A percentile compares a stretch with the other conserved stretches of the same genome.
These are phyloP conservation scores for Sminthurinus signatus DNA, from an alignment of 1,140 invertebrate species.

Conservation along the genomic window DNA sequence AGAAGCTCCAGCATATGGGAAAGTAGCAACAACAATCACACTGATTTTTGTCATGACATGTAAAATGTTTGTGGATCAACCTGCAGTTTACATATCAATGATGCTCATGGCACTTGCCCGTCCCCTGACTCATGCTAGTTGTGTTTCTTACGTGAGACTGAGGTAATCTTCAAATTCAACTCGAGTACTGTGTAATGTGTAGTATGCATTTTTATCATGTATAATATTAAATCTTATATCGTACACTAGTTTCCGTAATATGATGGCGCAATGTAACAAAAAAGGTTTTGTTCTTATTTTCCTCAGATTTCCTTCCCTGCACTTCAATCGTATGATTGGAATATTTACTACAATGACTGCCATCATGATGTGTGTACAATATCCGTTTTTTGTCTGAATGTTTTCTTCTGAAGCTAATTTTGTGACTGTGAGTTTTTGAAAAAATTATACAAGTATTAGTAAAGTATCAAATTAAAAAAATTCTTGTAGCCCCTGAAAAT, in stretches of 20 bases:
- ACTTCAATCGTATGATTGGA: conserved; percentile 35
- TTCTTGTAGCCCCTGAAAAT: too few species aligned
- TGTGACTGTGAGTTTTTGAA: not conserved
- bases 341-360: conserved; percentile 31
- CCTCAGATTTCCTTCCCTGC: conserved; percentile 30
- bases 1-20: conserved; percentile 29
- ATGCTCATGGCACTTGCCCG: conserved; percentile 26
- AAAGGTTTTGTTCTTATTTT: too few species aligned
- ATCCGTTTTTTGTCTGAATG: conserved; percentile 28
- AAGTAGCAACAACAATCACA: conserved; percentile 8
- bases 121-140: conserved; percentile 22
- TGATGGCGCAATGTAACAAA: too few species aligned
- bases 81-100: conserved; percentile 29
- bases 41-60: conserved; percentile 15
- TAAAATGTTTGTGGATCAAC: conserved; percentile 31
- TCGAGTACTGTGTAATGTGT: too few species aligned
- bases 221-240: too few species aligned
- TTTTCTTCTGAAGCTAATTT: conserved; percentile 14
- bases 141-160: conserved; percentile 22
- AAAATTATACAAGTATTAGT: too few species aligned
- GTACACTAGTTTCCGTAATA: too few species aligned
- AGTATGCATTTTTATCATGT: too few species aligned
- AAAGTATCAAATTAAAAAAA: not conserved
- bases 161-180: too few species aligned
- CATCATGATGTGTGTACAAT: conserved; percentile 20